Evolutionary conservation across 2,113 vertebrate genomes (phyloP).

Genomic region (Heteronetta atricapilla): DNA sequence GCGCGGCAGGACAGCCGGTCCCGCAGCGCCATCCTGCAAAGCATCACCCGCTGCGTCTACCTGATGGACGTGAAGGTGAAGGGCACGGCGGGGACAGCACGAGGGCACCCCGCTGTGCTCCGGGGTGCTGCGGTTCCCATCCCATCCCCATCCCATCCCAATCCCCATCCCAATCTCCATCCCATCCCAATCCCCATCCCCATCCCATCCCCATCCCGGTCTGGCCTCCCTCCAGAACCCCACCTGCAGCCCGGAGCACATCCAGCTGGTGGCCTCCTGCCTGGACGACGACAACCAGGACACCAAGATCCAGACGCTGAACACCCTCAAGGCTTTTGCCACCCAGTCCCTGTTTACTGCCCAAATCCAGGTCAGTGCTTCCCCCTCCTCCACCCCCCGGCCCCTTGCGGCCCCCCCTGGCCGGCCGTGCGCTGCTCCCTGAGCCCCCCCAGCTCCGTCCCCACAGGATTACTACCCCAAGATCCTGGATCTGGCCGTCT

Average conservation of each 20-base stretch:
- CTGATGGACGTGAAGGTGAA: conserved; percentile 66
- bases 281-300: conserved; percentile 14
- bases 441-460: not conserved
- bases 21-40: conserved; percentile 57
- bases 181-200: not conserved
- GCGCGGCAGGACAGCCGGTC: conserved; percentile 38
- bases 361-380: conserved; percentile 35
- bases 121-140: accelerated
- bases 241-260: not conserved
- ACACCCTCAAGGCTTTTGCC: conserved; percentile 42
- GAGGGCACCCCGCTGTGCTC: not conserved
- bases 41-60: conserved; percentile 62
- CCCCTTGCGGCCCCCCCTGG: not conserved
- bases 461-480: conserved; percentile 62
- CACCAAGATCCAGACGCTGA: conserved; percentile 58
- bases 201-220: not conserved
- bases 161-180: too few relatives aligned
- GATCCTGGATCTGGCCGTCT: conserved; percentile 52
- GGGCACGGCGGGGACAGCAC: not conserved
- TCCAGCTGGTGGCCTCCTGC: not conserved
- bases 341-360: conserved; percentile 17
- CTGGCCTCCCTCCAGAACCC: not conserved
- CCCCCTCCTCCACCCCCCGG: not conserved
- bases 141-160: not conserved
- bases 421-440: not conserved